Percentiles rank a stretch among this genome's conserved stretches.
Evolutionary conservation across 2,113 vertebrate genomes (phyloP).

Genomic region (Suricata suricatta): DNA sequence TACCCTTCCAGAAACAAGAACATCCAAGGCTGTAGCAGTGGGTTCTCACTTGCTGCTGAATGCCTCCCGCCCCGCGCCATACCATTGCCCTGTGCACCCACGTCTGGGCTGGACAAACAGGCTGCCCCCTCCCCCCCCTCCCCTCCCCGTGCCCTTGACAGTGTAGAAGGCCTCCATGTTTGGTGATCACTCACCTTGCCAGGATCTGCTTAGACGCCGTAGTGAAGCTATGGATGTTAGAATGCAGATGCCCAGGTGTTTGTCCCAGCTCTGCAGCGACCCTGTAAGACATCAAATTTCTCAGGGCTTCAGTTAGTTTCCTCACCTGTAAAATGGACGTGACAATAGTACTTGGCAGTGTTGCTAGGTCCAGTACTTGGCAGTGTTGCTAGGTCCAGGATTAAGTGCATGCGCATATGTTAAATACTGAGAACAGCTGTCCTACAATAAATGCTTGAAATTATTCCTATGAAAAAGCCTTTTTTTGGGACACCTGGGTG

Average conservation of each 20-base stretch:
- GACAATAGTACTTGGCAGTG: neutral
- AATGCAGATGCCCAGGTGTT: neutral
- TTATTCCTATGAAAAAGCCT: neutral
- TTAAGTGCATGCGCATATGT: neutral
- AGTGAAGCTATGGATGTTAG: neutral
- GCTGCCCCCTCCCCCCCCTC: neutral
- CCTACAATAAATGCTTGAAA: neutral
- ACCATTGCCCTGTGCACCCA: neutral
- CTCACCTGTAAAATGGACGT: neutral
- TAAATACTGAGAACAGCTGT: neutral
- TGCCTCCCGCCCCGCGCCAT: fast-evolving
- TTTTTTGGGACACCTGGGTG: neutral
- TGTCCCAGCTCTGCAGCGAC: neutral
- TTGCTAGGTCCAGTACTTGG: neutral
- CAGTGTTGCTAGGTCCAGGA: neutral
- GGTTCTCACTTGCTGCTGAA: neutral
- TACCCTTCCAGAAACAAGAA: neutral
- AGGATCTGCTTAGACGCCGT: neutral
- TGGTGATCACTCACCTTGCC: neutral
- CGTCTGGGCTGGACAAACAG: neutral
- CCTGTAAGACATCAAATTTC: neutral
- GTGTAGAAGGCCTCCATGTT: neutral
- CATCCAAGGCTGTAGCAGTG: neutral
- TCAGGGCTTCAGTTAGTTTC: neutral
- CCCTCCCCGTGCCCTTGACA: neutral